phyloP scores from a whole-genome alignment of 2,113 vertebrate species.

The Spea bombifrons region DNA sequence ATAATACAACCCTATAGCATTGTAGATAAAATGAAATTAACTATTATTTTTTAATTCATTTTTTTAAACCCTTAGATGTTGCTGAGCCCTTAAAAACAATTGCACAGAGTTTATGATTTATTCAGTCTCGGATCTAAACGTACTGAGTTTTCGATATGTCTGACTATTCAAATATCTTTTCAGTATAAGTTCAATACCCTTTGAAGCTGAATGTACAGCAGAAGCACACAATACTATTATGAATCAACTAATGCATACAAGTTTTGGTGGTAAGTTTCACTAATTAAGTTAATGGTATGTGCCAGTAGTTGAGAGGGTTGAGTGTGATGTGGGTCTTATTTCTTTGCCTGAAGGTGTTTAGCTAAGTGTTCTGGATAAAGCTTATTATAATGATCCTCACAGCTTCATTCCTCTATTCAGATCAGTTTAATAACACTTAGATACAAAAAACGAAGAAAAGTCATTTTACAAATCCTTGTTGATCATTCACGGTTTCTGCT shows the following conservation, averaged over 20 bases:
- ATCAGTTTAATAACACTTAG: constrained; percentile 39
- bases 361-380: constrained; percentile 41
- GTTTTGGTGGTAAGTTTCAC: constrained; percentile 10
- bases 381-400: constrained; percentile 46
- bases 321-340: constrained; percentile 37
- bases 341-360: constrained; percentile 44
- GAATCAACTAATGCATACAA: constrained; percentile 7
- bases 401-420: constrained; percentile 36
- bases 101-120: too few species aligned
- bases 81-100: too few species aligned
- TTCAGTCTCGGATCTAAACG: too few species aligned
- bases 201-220: neutral
- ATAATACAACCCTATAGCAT: too few species aligned
- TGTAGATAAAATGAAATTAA: too few species aligned
- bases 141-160: too few species aligned
- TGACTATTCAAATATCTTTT: too few species aligned
- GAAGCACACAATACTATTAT: neutral
- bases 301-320: constrained; percentile 26
- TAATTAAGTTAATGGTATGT: constrained; percentile 39
- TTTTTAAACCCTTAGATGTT: too few species aligned
- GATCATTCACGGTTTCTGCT: constrained; percentile 32
- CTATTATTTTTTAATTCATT: too few species aligned
- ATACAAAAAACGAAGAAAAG: constrained; percentile 25
- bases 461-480: constrained; percentile 31
- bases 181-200: neutral